Conservation (phyloP, 64 coral and sea anemone genomes). For the Montipora efflorescens region DNA sequence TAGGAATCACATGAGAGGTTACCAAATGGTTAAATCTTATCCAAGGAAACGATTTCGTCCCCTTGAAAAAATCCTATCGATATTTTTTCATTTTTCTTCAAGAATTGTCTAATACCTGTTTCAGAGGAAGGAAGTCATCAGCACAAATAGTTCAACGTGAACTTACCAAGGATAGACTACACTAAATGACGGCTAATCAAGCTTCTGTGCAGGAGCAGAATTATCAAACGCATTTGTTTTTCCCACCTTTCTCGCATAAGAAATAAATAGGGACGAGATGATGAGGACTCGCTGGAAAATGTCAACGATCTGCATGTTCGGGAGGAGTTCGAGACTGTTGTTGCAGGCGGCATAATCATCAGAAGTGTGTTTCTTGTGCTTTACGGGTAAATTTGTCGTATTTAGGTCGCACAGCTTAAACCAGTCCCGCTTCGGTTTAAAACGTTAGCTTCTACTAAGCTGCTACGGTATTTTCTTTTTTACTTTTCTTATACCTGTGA, state of each 20-base stretch:
- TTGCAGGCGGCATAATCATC: neutral
- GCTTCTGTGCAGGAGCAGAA: neutral
- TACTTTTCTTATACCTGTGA: slow-evolving; percentile 42
- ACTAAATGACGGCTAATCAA: too few species aligned
- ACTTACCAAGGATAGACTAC: neutral
- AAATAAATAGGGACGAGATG: neutral
- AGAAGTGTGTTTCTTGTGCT: neutral
- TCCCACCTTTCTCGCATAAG: neutral
- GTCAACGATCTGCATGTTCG: neutral
- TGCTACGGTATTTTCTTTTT: neutral
- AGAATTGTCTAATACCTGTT: neutral
- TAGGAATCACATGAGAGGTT: too few species aligned
- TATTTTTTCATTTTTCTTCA: neutral
- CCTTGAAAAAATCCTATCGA: neutral
- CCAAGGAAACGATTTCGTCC: neutral
- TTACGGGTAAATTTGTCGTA: neutral
- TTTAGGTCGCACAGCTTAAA: neutral
- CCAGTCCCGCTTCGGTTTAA: neutral
- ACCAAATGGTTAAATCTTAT: too few species aligned
- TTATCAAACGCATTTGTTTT: neutral
- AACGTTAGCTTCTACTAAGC: neutral
- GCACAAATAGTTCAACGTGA: slow-evolving; percentile 21
- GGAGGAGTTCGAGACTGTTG: neutral
- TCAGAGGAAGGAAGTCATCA: neutral
- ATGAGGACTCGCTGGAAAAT: neutral